Evolutionary conservation across 2,113 vertebrate species (phyloP).

Genomic region (Perca schrenkii): DNA sequence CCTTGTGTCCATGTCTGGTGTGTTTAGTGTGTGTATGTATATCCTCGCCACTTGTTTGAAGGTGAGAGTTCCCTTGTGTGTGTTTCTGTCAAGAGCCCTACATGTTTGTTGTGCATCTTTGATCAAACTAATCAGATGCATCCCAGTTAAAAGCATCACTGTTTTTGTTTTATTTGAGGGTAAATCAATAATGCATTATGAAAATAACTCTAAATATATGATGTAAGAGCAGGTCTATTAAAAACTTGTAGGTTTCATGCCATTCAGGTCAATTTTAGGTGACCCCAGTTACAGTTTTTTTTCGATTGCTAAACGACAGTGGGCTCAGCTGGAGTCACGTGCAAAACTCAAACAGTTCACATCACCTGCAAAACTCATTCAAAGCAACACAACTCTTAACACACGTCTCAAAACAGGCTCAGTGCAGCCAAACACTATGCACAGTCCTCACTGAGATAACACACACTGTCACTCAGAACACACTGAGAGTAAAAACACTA

Average conservation of each 20-base stretch:
- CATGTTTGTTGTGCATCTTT: conserved; percentile 33
- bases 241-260: not conserved
- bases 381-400: too few species aligned
- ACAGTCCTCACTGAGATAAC: too few species aligned
- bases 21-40: conserved; percentile 32
- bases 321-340: too few species aligned
- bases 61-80: conserved; percentile 3
- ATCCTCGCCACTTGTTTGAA: conserved; percentile 25
- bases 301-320: too few species aligned
- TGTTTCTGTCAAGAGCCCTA: not conserved
- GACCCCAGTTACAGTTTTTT: not conserved
- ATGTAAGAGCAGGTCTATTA: not conserved
- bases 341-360: too few species aligned
- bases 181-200: conserved; percentile 40
- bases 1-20: conserved; percentile 49
- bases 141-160: conserved; percentile 7
- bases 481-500: too few species aligned
- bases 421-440: too few species aligned
- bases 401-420: too few species aligned
- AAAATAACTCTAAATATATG: not conserved
- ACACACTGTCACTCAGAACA: too few species aligned
- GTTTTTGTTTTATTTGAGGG: not conserved
- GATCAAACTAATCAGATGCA: conserved; percentile 29
- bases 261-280: not conserved
- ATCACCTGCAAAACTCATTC: too few species aligned